A percentile compares a stretch with the other conserved stretches of the same genome.
These are phyloP conservation scores for Ophion ventricosus DNA, from an alignment of 2,888 invertebrate species.

Conservation along the genomic window DNA sequence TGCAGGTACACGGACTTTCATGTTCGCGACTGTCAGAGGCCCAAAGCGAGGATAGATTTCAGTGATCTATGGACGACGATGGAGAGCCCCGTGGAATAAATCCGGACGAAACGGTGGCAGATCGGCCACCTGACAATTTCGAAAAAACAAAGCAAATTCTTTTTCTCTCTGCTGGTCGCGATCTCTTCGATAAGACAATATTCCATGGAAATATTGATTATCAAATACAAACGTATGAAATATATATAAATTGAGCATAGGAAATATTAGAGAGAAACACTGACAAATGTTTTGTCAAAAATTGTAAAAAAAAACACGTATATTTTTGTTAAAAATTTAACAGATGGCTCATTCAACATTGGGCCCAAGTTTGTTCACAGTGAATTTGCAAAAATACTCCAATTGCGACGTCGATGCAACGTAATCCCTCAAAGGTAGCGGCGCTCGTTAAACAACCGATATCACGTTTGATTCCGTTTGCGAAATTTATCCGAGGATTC, in stretches of 20 bases:
- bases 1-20: conserved; percentile 71
- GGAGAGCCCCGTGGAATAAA: conserved; percentile 30
- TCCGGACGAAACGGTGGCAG: background rate
- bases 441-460: background rate
- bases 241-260: too few species aligned
- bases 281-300: too few species aligned
- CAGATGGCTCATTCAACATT: too few species aligned
- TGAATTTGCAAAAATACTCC: background rate
- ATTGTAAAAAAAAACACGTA: too few species aligned
- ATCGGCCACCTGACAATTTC: background rate
- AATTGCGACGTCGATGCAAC: too few species aligned
- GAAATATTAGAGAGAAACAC: too few species aligned
- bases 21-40: conserved; percentile 65
- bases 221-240: too few species aligned
- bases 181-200: too few species aligned
- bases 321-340: too few species aligned
- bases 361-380: background rate
- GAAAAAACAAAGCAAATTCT: background rate
- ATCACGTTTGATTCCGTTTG: conserved; percentile 24
- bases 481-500: conserved; percentile 16
- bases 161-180: background rate
- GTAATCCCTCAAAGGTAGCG: background rate
- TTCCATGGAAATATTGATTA: too few species aligned
- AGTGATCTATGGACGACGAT: conserved; percentile 75
- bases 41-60: conserved; percentile 75